Evolutionary conservation across 2,797 vertebrate species (phyloP).

Genomic region (Crocidura indochinensis): DNA sequence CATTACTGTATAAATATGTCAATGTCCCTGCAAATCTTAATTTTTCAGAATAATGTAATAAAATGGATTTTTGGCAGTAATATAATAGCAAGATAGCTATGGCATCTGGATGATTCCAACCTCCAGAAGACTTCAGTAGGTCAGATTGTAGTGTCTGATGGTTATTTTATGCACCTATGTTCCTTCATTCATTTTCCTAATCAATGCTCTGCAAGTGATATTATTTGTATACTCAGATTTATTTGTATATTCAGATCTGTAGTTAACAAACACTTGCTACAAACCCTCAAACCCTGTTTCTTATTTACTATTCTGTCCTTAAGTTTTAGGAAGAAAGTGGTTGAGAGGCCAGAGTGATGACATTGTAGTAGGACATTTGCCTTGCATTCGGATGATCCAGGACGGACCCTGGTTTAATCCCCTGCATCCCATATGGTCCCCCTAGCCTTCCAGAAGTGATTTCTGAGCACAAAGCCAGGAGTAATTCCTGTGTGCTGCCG

Average conservation of each 20-base stretch:
- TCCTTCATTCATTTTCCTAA: conserved; percentile 11
- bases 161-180: conserved; percentile 3
- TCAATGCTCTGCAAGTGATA: background rate
- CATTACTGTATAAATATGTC: conserved; percentile 37
- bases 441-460: too few relatives aligned
- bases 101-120: background rate
- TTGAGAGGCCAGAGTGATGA: background rate
- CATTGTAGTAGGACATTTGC: too few relatives aligned
- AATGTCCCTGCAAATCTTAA: conserved; percentile 11
- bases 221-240: background rate
- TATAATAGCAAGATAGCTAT: background rate
- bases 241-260: background rate
- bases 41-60: conserved; percentile 1
- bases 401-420: too few relatives aligned
- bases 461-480: too few relatives aligned
- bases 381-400: too few relatives aligned
- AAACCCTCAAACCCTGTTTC: background rate
- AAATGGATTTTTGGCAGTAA: background rate
- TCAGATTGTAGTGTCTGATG: background rate
- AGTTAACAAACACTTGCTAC: background rate
- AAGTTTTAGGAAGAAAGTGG: background rate
- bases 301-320: background rate
- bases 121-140: background rate
- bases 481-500: too few relatives aligned
- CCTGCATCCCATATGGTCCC: too few relatives aligned